Evolutionary conservation across 2,888 invertebrate genomes (phyloP), one percentile per base, ranked within the genome.

Genomic region (Sinotaia quadrata): DNA sequence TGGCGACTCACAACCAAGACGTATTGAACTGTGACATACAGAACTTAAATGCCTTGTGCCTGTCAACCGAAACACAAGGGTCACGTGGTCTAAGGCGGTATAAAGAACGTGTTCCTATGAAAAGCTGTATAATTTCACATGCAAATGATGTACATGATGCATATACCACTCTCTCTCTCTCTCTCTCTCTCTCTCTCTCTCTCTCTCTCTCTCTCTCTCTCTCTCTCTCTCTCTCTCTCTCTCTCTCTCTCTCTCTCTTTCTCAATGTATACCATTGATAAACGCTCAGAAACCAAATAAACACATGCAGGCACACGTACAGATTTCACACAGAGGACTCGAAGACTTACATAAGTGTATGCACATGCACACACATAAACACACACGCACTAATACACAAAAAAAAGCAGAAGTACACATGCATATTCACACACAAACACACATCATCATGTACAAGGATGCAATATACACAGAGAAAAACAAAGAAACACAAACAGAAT

Each of bases 151-250:
- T 24, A 49, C 49, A 49, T 49, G 49, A 7, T 54, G 54, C 31
- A 31, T 54, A 18, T 56, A 21, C n/a, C 41, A 12, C 41, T 41
- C 41, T 41, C 41, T 49, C 49, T 49, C 49, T 49, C 49, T 49
- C 49, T 49, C 54, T 24, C 31, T 44, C 4, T 44, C 60, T 49
- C 8, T 61, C 31, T 47, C 24, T 18, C 49, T 12, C 18, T 47
- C 33, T 47, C 10, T 27, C 27, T 49, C 10, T 49, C 7, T 61
- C 31, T 49, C 27, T 15, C 10, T 31, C 15, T 61, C 21, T 49
- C 2, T 61, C 18, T 61, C 18, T 49, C 18, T 49, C 24, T 49
- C 2, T 49, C 2, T 49, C 18, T 49, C 27, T 49, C 2, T 47
- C 2, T 4, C 18, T 61, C 4, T 49, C 27, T 7, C 8, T 49